Base-by-base conservation (phyloP, 2,888 invertebrate species). In the Nemotelus pantherinus region DNA sequence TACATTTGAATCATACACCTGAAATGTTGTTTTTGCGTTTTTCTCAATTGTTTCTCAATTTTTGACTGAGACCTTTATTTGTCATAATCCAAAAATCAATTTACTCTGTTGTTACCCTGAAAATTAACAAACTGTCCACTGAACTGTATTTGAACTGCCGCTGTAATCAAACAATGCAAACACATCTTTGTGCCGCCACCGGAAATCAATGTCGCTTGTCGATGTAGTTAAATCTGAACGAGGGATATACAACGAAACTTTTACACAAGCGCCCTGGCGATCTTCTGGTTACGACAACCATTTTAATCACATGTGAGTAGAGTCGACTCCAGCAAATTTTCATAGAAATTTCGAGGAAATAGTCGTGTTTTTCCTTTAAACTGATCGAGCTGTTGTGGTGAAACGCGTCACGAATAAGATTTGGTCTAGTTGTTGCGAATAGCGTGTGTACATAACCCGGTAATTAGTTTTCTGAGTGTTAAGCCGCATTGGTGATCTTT, bases 301-400 rank as follows among this genome's bases (percentile, higher is more conserved):
- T 93, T 93, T 91, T 90, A 93, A 92, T 92, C 93, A 94, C 94
- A 94, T 93, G 94, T 94, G 93, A 94, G 94, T 94, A 85, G 82
- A 82, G 82, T 82, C 79, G 79, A 78, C 81, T 79, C 74, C 68
- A 63, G 57, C 75, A 44, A 67, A 78, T 74, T 77, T 50, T 64
- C 71, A 67, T 77, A 71, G 77, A 58, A 63, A 63, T 43, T 76
- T 53, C 50, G 39, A 55, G 53, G 48, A 55, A 64, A 76, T 70
- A 67, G 63, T 77, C 53, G 57, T 50, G 75, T 58, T 72, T 70
- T 77, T 60, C 45, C 43, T 77, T 47, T 6, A 5, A 55, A 25
- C 63, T 68, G 77, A 48, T 63, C 41, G n/a, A n/a, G 25, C 39
- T 50, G 43, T 41, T 44, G 44, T 71, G 47, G 68, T 76, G 74